Percentiles rank a stretch among this genome's conserved stretches.
These are phyloP conservation scores for Matsumurasca onukii DNA, from an alignment of 1,140 invertebrate species.

Conservation along the genomic window DNA sequence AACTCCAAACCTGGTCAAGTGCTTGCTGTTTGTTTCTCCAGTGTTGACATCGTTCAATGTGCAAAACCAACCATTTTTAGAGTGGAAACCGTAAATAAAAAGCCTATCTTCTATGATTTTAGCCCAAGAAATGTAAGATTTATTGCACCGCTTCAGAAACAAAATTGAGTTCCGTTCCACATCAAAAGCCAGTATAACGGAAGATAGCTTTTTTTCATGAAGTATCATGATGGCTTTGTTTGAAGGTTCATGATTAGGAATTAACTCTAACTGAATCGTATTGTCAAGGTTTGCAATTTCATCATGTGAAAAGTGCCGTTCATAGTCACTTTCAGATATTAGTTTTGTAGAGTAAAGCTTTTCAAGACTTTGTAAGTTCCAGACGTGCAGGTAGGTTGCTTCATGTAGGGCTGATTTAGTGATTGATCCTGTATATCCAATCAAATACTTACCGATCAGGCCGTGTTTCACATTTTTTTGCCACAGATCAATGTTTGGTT, in stretches of 20 bases:
- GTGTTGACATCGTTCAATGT: background rate
- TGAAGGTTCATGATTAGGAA: background rate
- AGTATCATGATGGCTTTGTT: background rate
- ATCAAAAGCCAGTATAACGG: background rate
- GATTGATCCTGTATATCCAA: background rate
- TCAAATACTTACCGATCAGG: background rate
- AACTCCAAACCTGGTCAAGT: background rate
- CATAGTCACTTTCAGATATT: background rate
- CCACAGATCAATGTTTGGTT: background rate
- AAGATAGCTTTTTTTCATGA: background rate
- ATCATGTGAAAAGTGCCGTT: background rate
- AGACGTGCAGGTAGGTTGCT: background rate
- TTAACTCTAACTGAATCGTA: background rate
- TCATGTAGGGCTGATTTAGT: background rate
- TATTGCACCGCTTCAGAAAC: background rate
- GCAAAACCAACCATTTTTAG: background rate
- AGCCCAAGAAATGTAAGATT: background rate
- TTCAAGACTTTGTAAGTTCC: background rate
- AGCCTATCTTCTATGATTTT: background rate
- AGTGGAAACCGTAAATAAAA: background rate
- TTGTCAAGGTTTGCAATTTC: background rate
- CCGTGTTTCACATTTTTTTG: background rate
- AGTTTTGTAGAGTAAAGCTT: background rate
- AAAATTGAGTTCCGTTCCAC: background rate
- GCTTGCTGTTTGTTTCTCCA: background rate